Percentiles rank a stretch among this genome's conserved stretches.
phyloP scores from a whole-genome alignment of 2,113 vertebrate species.

The Dipodomys ordii region DNA sequence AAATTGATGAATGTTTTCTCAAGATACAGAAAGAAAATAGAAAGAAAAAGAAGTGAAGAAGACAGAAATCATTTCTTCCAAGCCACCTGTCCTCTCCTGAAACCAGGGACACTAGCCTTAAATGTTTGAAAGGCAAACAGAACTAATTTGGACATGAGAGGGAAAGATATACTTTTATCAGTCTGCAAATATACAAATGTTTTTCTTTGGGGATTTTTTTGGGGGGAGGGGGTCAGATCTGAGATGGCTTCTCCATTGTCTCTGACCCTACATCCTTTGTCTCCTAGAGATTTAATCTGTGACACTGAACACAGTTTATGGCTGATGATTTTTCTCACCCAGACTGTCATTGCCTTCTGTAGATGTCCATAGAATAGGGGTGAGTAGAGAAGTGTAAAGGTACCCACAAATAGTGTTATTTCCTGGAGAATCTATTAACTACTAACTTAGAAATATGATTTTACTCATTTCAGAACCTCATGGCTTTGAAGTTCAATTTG shows the following conservation, averaged over 20 bases:
- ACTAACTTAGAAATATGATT: conserved; percentile 21
- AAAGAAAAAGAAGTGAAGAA: background rate
- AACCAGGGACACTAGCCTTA: background rate
- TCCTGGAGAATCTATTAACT: conserved; percentile 12
- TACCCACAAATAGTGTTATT: background rate
- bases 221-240: background rate
- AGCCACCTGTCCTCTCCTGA: conserved; percentile 48
- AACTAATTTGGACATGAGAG: background rate
- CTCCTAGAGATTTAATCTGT: background rate
- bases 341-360: background rate
- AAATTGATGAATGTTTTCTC: conserved; percentile 49
- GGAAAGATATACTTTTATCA: background rate
- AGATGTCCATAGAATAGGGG: no score
- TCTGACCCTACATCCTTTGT: background rate
- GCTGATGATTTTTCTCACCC: background rate
- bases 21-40: background rate
- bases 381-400: background rate
- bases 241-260: background rate
- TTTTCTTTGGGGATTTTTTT: background rate
- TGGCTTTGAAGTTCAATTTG: conserved; percentile 76
- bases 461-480: conserved; percentile 62
- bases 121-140: conserved; percentile 37
- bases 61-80: conserved; percentile 27
- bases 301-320: background rate
- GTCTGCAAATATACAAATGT: background rate